A percentile compares a stretch with the other conserved stretches of the same genome.
Conservation (phyloP, 1,140 invertebrate species). For the Drosophila rufa region DNA sequence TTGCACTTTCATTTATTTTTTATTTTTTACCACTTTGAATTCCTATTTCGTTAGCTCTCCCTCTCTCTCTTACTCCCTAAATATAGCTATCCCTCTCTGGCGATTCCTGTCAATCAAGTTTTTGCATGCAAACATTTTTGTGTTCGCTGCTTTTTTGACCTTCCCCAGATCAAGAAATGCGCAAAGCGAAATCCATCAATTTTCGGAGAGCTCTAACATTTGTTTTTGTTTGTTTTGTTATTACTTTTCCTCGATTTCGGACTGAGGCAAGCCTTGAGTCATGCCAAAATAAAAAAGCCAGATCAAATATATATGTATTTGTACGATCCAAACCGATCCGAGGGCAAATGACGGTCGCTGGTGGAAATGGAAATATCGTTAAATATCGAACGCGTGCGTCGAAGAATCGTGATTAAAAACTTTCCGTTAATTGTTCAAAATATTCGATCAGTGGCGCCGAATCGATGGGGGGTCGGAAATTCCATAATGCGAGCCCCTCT, state of each 20-base stretch:
- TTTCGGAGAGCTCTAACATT: conserved; percentile 15
- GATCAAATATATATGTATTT: conserved; percentile 4
- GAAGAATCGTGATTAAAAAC: conserved; percentile 60
- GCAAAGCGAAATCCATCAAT: conserved; percentile 24
- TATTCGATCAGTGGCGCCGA: conserved; percentile 6
- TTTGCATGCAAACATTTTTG: conserved; percentile 24
- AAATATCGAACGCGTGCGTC: conserved; percentile 25
- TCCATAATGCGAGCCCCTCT: background rate
- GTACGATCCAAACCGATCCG: conserved; percentile 33
- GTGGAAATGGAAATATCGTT: conserved; percentile 30
- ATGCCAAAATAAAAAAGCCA: conserved; percentile 33
- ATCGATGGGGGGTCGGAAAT: background rate
- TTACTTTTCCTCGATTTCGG: conserved; percentile 38
- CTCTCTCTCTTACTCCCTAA: background rate
- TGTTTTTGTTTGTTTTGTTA: conserved; percentile 37
- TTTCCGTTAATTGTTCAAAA: conserved; percentile 54
- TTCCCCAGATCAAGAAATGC: conserved; percentile 24
- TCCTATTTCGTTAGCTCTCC: conserved; percentile 20
- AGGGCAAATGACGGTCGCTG: conserved; percentile 67
- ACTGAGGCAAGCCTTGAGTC: conserved; percentile 53
- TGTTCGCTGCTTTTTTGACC: conserved; percentile 22
- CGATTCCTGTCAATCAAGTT: conserved; percentile 37
- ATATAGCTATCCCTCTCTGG: conserved; percentile 24
- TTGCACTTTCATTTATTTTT: conserved; percentile 47
- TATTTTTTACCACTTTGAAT: conserved; percentile 24